Evolutionary conservation across 1,140 invertebrate genomes (phyloP).

Genomic region (Papilio machaon): DNA sequence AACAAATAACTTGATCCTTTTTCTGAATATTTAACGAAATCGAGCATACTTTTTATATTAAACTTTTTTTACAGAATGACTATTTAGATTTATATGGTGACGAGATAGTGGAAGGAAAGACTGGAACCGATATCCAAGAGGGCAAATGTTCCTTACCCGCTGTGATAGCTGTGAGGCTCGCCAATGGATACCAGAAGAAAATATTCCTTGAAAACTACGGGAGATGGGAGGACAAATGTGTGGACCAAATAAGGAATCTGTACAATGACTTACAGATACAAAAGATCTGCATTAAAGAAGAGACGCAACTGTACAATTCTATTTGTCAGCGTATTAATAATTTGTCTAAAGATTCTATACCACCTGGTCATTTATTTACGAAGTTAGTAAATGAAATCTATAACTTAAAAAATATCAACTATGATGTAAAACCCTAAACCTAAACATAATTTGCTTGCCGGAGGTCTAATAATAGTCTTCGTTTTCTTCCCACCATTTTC

Average conservation of each 20-base stretch:
- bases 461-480: too few relatives aligned
- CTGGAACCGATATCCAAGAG: conserved; percentile 34
- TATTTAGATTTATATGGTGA: conserved; percentile 16
- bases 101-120: neutral
- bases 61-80: conserved; percentile 18
- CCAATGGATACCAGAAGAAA: neutral
- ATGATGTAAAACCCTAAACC: neutral
- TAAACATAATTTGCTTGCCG: neutral
- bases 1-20: too few relatives aligned
- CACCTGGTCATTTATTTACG: neutral
- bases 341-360: conserved; percentile 7
- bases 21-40: neutral
- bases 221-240: conserved; percentile 16
- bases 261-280: conserved; percentile 19
- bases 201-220: conserved; percentile 31
- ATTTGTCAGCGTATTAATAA: conserved; percentile 2
- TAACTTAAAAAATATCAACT: neutral
- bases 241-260: conserved; percentile 4
- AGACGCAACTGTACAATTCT: neutral
- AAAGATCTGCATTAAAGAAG: neutral
- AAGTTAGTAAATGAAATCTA: conserved; percentile 11
- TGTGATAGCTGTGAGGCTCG: conserved; percentile 2
- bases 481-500: too few relatives aligned
- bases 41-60: neutral
- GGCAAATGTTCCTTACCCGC: conserved; percentile 29